These are phyloP conservation scores for Ornithoptera priamus DNA, from an alignment of 2,888 invertebrate genomes.

Conservation along the genomic window DNA sequence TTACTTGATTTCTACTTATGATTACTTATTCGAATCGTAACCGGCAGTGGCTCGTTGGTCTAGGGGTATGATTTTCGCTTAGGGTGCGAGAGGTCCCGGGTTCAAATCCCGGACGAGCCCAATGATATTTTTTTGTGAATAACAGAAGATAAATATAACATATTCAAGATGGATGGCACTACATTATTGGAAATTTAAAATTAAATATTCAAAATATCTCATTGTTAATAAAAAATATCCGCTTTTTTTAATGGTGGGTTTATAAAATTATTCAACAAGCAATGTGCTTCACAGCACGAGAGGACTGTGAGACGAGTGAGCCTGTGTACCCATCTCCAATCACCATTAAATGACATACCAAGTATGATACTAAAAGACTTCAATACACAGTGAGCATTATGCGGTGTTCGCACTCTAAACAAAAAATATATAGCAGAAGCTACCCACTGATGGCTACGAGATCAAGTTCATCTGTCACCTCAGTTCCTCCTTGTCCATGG, in stretches of 20 bases:
- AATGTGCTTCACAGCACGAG: background rate
- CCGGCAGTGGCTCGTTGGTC: slow-evolving; percentile 75
- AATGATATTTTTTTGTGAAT: background rate
- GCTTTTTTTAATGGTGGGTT: background rate
- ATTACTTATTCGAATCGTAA: background rate
- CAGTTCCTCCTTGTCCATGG: too few relatives aligned
- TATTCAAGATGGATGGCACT: background rate
- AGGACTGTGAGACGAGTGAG: too few relatives aligned
- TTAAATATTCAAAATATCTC: background rate
- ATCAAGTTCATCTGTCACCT: too few relatives aligned
- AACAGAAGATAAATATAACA: background rate
- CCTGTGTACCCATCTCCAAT: background rate
- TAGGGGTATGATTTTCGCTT: slow-evolving; percentile 82
- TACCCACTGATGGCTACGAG: too few relatives aligned
- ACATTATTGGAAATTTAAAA: background rate
- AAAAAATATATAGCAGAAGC: too few relatives aligned
- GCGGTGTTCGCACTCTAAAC: too few relatives aligned
- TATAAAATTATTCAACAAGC: background rate
- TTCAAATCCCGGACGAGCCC: slow-evolving; percentile 82
- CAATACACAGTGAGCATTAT: too few relatives aligned
- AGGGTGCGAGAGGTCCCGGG: slow-evolving; percentile 81
- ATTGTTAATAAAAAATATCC: background rate
- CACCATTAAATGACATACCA: too few relatives aligned
- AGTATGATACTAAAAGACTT: too few relatives aligned
- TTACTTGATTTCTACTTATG: background rate